phyloP scores from a whole-genome alignment of 2,113 vertebrate genomes.

The Campylomormyrus numenius region DNA sequence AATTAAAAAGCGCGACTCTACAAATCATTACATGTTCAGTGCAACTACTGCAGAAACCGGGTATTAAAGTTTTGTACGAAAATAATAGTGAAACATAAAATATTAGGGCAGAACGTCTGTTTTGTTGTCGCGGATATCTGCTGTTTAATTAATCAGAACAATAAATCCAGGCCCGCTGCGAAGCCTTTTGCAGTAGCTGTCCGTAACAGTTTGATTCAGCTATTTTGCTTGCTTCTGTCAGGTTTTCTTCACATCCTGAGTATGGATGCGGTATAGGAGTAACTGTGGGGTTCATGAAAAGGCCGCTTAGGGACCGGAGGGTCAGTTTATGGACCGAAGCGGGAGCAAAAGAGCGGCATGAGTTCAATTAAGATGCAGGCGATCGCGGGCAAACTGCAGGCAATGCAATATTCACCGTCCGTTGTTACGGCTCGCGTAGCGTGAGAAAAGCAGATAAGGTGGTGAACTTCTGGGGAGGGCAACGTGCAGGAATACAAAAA shows the following conservation, averaged over 20 bases:
- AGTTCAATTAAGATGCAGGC: constrained; percentile 37
- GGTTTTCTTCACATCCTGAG: neutral
- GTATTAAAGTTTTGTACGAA: neutral
- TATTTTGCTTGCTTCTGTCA: neutral
- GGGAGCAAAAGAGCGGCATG: constrained; percentile 23
- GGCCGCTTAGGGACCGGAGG: neutral
- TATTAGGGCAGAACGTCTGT: neutral
- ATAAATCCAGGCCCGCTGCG: neutral
- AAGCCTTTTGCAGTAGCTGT: neutral
- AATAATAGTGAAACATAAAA: neutral
- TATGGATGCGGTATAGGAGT: neutral
- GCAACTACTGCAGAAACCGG: neutral
- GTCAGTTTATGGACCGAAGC: neutral
- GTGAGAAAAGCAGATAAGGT: neutral
- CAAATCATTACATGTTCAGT: neutral
- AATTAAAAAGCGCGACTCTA: neutral
- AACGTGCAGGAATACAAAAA: neutral
- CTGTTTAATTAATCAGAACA: neutral
- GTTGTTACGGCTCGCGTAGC: neutral
- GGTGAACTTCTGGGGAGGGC: neutral
- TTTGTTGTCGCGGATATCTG: neutral
- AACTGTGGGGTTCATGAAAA: neutral
- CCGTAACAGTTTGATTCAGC: neutral
- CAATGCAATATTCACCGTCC: constrained; percentile 24
- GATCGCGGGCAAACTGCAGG: constrained; percentile 24